Percentiles rank a stretch among this genome's conserved stretches.
Conservation (phyloP, 2,113 vertebrate species). For the Etia nguti region DNA sequence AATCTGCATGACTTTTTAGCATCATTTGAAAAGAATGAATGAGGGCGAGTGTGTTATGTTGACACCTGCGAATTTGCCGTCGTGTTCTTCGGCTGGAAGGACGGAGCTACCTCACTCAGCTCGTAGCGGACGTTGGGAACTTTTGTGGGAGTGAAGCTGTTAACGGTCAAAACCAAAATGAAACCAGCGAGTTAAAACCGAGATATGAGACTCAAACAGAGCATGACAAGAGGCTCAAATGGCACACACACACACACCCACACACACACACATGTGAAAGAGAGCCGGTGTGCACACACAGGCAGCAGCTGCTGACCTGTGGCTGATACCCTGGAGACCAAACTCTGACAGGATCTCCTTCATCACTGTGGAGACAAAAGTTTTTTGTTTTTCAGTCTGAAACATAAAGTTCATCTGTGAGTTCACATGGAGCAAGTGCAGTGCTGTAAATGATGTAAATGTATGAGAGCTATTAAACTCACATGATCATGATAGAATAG, state of each 20-base stretch:
- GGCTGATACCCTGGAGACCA: conserved; percentile 73
- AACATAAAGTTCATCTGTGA: not conserved
- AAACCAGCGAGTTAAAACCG: not conserved
- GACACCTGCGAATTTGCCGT: conserved; percentile 37
- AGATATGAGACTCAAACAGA: not conserved
- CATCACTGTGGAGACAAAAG: conserved; percentile 52
- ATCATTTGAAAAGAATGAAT: not conserved
- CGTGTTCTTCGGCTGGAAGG: conserved; percentile 8
- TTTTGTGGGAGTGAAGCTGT: conserved; percentile 72
- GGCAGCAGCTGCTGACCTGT: conserved; percentile 54
- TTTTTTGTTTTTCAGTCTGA: not conserved
- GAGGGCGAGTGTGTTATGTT: not conserved
- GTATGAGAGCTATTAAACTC: not conserved
- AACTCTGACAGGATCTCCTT: conserved; percentile 77
- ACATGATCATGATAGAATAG: not conserved
- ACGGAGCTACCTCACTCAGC: conserved; percentile 37
- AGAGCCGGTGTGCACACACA: not conserved
- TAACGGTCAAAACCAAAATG: not conserved
- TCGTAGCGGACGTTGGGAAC: conserved; percentile 73
- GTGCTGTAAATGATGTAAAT: not conserved
- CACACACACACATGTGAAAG: not conserved
- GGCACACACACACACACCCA: not conserved
- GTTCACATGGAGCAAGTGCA: not conserved
- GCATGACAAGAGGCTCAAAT: not conserved
- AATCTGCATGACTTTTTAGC: not conserved